These are phyloP conservation scores for Pseudolaguvia tuberculata DNA, from an alignment of 2,113 vertebrate genomes.

Conservation along the genomic window DNA sequence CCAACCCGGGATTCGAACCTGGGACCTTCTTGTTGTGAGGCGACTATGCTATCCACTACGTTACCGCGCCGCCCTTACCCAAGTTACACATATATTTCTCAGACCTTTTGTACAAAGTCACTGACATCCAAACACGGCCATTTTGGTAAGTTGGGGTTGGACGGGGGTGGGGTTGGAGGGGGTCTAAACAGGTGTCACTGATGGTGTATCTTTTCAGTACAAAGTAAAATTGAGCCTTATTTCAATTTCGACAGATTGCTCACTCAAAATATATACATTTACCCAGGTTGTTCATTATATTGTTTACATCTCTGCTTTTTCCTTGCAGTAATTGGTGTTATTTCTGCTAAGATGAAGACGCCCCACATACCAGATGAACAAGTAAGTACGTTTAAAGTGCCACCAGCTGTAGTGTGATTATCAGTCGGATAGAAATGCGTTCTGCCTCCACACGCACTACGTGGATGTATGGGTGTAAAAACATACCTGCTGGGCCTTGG, in stretches of 20 bases:
- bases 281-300: background rate
- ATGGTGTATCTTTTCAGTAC: background rate
- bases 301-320: background rate
- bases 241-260: background rate
- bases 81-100: too few relatives aligned
- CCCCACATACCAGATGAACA: background rate
- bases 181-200: background rate
- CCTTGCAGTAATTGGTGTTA: constrained; percentile 2
- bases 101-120: too few relatives aligned
- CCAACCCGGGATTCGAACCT: too few relatives aligned
- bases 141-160: too few relatives aligned
- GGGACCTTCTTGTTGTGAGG: too few relatives aligned
- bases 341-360: constrained; percentile 5
- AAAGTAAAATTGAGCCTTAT: too few relatives aligned
- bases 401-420: background rate
- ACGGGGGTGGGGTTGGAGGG: too few relatives aligned
- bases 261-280: background rate
- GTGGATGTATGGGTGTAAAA: background rate
- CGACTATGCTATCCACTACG: too few relatives aligned
- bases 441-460: background rate
- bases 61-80: too few relatives aligned
- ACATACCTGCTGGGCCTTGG: background rate
- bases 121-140: too few relatives aligned
- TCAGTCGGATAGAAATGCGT: background rate
- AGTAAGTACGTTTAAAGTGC: background rate